Evolutionary conservation across 1,140 invertebrate genomes (phyloP).

Genomic region (Drosophila orosa): DNA sequence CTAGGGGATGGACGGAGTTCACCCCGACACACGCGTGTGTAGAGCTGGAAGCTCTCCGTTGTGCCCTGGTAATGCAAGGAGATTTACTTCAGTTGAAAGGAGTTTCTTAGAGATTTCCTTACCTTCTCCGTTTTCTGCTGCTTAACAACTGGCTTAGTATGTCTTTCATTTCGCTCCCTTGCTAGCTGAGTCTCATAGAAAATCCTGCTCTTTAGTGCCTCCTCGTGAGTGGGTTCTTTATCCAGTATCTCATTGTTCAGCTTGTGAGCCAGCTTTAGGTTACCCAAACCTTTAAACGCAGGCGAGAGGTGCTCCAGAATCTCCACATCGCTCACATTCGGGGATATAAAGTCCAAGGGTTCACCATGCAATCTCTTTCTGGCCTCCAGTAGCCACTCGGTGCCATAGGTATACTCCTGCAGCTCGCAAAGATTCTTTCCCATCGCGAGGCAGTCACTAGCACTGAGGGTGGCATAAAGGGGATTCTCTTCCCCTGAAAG

Average conservation of each 20-base stretch:
- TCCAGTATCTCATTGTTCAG: conserved; percentile 58
- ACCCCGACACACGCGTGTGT: conserved; percentile 94
- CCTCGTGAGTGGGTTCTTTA: conserved; percentile 28
- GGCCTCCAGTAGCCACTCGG: conserved; percentile 96
- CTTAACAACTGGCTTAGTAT: background rate
- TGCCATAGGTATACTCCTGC: conserved; percentile 95
- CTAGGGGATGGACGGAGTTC: conserved; percentile 86
- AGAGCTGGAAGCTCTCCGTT: conserved; percentile 67
- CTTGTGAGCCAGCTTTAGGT: conserved; percentile 56
- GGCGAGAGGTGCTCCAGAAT: conserved; percentile 46
- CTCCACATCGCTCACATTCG: conserved; percentile 25
- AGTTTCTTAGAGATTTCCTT: background rate
- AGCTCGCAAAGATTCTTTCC: conserved; percentile 95
- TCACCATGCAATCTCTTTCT: background rate
- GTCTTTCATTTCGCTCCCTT: conserved; percentile 8
- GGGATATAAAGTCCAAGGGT: background rate
- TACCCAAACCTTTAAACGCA: conserved; percentile 37
- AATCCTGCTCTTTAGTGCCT: conserved; percentile 34
- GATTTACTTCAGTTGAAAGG: background rate
- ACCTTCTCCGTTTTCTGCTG: background rate
- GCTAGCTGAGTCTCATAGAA: conserved; percentile 31
- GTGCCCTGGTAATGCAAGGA: background rate
- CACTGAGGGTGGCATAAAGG: conserved; percentile 87
- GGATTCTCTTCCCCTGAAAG: conserved; percentile 88
- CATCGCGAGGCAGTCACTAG: conserved; percentile 97